Base-by-base conservation (phyloP, 2,797 vertebrate genomes). In the Chaetodon trifasciatus region DNA sequence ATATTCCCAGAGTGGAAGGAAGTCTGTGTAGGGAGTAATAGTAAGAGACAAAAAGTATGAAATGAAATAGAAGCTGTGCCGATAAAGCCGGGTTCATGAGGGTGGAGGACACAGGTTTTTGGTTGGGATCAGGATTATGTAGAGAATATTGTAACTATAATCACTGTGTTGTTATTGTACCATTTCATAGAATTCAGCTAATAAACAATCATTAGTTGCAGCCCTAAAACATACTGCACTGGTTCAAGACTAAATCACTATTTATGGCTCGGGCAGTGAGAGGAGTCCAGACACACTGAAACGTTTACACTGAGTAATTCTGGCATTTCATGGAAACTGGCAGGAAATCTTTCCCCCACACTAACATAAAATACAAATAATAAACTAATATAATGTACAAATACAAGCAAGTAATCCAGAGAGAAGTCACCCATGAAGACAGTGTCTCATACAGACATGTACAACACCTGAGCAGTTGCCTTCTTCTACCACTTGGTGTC, bases 401-500 rank as follows among this genome's bases (percentile, higher is more conserved):
- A 6, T 28, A 17, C 39, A 15, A 50, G 24, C 17, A 23, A 13
- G 11, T n/a, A 23, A 60, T 21, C 24, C 6, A 15, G 53, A 15
- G 4, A 24, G 6, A 57, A 57, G 1, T 58, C 28, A 60, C 10
- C 57, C 8, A 55, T 24, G 11, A 28, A 17, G 2, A 56, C 11
- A 42, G 17, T 58, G 37, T n/a, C 19, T 28, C 23, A 32, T 21
- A 40, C 28, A 32, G 28, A 32, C 3, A 3, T 4, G 28, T 32
- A 4, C 28, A 32, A 4, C 24, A 3, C 28, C 7, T 6, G 39
- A 11, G 4, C 4, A 5, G 13, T 79, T 64, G 16, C 50, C 1
- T 2, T 15, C 15, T 1, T 65, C 1, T 0, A 82, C 70, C 89
- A 89, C 88, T 66, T 5, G 81, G 76, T 79, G 88, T 68, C 88